Evolutionary conservation across 2,888 invertebrate genomes (phyloP).

Genomic region (Harpalus rufipes): DNA sequence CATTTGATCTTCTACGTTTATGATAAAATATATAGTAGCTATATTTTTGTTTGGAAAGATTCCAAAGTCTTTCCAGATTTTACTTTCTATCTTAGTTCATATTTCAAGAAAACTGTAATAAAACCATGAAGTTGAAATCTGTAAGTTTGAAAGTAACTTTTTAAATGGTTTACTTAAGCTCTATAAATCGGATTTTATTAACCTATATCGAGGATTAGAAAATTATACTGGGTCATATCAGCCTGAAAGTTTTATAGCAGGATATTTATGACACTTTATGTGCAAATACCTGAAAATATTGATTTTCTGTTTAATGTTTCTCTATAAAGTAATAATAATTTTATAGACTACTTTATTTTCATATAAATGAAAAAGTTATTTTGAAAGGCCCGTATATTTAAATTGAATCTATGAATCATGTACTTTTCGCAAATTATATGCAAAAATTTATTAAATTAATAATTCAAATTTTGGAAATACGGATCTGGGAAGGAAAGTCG

Average conservation of each 20-base stretch:
- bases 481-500: not conserved
- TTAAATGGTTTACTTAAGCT: conserved; percentile 39
- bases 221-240: conserved; percentile 20
- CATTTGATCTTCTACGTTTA: conserved; percentile 22
- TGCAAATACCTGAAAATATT: not conserved
- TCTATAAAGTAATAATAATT: not conserved
- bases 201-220: conserved; percentile 18
- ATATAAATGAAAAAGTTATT: too few species aligned
- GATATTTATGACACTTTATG: not conserved
- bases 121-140: conserved; percentile 30
- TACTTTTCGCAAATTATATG: too few species aligned
- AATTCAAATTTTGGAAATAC: conserved; percentile 1
- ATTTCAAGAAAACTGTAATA: conserved; percentile 27
- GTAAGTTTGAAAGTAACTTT: conserved; percentile 39
- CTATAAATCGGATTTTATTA: conserved; percentile 5
- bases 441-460: conserved; percentile 1
- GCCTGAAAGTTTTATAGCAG: conserved; percentile 17
- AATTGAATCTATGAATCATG: too few species aligned
- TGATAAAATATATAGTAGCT: conserved; percentile 38
- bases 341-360: not conserved
- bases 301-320: not conserved
- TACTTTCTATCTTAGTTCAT: conserved; percentile 37
- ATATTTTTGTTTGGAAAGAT: conserved; percentile 42
- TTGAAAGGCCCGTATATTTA: too few species aligned
- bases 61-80: conserved; percentile 23